Conservation (phyloP, 2,113 vertebrate genomes). For the Elgaria multicarinata region DNA sequence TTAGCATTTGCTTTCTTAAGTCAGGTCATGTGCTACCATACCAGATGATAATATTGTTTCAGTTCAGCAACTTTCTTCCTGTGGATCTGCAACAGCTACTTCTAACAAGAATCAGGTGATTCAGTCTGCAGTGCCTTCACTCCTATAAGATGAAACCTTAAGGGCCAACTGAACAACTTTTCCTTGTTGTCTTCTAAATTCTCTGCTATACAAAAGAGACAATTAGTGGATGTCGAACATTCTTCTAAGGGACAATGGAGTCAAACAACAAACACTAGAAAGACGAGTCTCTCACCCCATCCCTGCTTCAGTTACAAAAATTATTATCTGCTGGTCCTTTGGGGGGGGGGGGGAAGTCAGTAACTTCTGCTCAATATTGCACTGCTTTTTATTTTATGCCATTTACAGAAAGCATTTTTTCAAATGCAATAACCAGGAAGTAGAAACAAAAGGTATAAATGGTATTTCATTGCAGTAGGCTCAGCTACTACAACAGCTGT, state of each 20-base stretch:
- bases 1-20: conserved; percentile 11
- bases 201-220: background rate
- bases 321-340: background rate
- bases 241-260: background rate
- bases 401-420: too few relatives aligned
- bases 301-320: background rate
- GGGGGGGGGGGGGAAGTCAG: background rate
- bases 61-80: background rate
- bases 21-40: background rate
- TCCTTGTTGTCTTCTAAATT: background rate
- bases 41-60: background rate
- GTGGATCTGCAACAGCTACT: background rate
- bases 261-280: background rate
- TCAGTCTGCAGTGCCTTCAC: background rate
- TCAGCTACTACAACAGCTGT: too few relatives aligned
- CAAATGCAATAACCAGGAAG: background rate
- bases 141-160: background rate
- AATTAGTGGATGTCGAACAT: background rate
- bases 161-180: background rate
- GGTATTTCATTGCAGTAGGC: background rate
- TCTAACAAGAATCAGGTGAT: background rate
- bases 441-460: background rate
- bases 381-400: background rate
- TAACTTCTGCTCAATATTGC: background rate
- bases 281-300: background rate